Evolutionary conservation across 2,888 invertebrate species (phyloP).

Genomic region (Graphium colonna): DNA sequence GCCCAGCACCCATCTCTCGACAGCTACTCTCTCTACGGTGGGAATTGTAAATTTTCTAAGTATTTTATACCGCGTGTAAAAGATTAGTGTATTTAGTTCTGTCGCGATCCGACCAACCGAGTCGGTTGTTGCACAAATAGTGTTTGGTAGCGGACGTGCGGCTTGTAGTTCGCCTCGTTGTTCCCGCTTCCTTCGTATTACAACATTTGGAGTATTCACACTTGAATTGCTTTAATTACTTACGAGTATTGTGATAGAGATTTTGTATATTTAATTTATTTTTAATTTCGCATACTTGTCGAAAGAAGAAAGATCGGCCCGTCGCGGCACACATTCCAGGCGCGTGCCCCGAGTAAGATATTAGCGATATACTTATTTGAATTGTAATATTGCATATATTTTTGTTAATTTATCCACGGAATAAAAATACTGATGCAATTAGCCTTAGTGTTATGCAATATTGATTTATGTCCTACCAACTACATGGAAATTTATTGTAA

Average conservation of each 20-base stretch:
- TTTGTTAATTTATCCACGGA: constrained; percentile 77
- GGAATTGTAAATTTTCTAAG: constrained; percentile 78
- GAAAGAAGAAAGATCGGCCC: constrained; percentile 39
- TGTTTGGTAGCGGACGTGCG: constrained; percentile 51
- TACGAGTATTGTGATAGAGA: constrained; percentile 81
- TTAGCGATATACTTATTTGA: constrained; percentile 78
- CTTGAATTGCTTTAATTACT: constrained; percentile 80
- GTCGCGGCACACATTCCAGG: constrained; percentile 58
- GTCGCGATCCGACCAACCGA: constrained; percentile 51
- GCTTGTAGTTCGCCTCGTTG: constrained; percentile 29
- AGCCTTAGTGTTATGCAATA: constrained; percentile 81
- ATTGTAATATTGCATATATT: constrained; percentile 79
- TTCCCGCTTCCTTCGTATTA: constrained; percentile 66
- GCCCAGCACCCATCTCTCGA: constrained; percentile 39
- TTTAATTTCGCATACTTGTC: constrained; percentile 76
- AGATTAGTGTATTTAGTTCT: constrained; percentile 60
- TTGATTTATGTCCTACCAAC: constrained; percentile 79
- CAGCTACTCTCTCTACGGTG: constrained; percentile 56
- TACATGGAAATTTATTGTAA: constrained; percentile 80
- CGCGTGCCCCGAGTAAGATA: constrained; percentile 75
- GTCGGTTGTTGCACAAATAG: constrained; percentile 56
- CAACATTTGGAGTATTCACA: constrained; percentile 78
- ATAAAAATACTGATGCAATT: constrained; percentile 74
- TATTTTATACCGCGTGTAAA: constrained; percentile 76
- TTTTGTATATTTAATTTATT: constrained; percentile 81